Percentiles rank a stretch among this genome's conserved stretches.
Evolutionary conservation across 2,888 invertebrate species (phyloP).

Genomic region (Cerastis leucographa): DNA sequence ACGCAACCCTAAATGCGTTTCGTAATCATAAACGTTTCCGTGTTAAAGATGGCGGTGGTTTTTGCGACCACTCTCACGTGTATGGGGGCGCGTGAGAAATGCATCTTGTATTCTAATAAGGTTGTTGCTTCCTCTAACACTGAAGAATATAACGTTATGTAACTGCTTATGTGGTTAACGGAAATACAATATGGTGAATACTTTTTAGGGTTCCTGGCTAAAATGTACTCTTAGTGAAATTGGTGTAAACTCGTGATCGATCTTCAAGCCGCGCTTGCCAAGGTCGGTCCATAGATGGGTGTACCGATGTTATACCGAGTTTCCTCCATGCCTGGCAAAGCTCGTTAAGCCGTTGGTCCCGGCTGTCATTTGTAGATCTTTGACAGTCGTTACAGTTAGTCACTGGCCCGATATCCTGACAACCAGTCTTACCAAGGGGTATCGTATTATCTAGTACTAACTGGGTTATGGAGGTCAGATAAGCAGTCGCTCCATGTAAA

Average conservation of each 20-base stretch:
- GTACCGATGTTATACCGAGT: background rate
- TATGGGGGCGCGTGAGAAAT: conserved; percentile 74
- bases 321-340: background rate
- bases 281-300: background rate
- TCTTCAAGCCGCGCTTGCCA: background rate
- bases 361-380: background rate
- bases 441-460: background rate
- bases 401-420: background rate
- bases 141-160: conserved; percentile 43
- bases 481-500: background rate
- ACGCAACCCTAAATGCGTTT: conserved; percentile 65
- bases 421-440: background rate
- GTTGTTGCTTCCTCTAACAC: conserved; percentile 59
- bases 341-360: background rate
- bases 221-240: background rate
- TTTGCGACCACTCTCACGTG: conserved; percentile 73
- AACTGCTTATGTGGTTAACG: conserved; percentile 23
- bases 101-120: conserved; percentile 81
- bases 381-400: background rate
- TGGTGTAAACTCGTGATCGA: background rate
- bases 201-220: background rate
- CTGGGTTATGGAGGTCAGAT: background rate
- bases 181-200: background rate
- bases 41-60: conserved; percentile 69
- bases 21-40: conserved; percentile 72